Percentiles rank a stretch among this genome's conserved stretches.
phyloP scores from a whole-genome alignment of 2,797 vertebrate species.

The Basileuterus tristriatus region DNA sequence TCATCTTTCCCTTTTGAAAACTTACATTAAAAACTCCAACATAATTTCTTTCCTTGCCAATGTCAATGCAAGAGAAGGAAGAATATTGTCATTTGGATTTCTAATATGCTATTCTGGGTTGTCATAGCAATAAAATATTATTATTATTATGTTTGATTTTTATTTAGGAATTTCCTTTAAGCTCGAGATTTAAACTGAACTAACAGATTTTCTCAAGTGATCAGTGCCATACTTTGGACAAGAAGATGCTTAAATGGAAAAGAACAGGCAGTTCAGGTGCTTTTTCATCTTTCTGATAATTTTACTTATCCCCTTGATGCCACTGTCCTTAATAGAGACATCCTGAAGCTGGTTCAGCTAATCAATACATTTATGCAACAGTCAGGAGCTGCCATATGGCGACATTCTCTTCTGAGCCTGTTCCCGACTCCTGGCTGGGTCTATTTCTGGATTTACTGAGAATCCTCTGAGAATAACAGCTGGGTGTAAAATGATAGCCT shows the following conservation, averaged over 20 bases:
- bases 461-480: slow-evolving; percentile 70
- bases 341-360: slow-evolving; percentile 45
- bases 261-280: not conserved
- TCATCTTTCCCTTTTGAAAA: not conserved
- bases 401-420: slow-evolving; percentile 60
- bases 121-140: slow-evolving; percentile 16
- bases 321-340: slow-evolving; percentile 46
- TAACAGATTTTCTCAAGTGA: not conserved
- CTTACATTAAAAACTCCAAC: not conserved
- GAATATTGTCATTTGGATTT: not conserved
- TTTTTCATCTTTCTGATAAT: not conserved
- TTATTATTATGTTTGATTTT: not conserved
- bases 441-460: slow-evolving; percentile 69
- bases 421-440: slow-evolving; percentile 39
- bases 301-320: not conserved
- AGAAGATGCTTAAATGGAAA: not conserved
- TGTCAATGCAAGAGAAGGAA: not conserved
- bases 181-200: not conserved
- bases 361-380: slow-evolving; percentile 64
- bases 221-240: not conserved
- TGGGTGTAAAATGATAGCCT: slow-evolving; percentile 71
- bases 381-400: slow-evolving; percentile 66
- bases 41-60: not conserved
- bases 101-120: not conserved
- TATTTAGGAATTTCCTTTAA: slow-evolving; percentile 6